phyloP scores from a whole-genome alignment of 2,888 invertebrate species.

The Agapetus fuscipes region DNA sequence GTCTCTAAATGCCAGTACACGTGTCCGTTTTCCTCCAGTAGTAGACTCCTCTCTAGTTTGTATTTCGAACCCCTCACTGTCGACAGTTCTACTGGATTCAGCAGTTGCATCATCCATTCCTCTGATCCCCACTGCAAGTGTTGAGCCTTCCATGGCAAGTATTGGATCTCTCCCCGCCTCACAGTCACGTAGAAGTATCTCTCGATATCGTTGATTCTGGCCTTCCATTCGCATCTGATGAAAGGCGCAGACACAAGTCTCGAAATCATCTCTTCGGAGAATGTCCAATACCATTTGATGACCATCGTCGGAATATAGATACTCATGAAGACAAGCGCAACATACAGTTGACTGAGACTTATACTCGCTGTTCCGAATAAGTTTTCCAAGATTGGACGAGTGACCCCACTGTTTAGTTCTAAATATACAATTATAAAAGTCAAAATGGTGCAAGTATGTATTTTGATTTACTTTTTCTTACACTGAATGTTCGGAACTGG shows the following conservation, averaged over 20 bases:
- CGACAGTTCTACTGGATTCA: constrained; percentile 1
- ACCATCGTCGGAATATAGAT: constrained; percentile 10
- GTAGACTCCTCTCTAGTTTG: too few species aligned
- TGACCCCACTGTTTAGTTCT: constrained; percentile 9
- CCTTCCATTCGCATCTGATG: constrained; percentile 6
- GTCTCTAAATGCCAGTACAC: too few species aligned
- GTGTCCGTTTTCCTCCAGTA: too few species aligned
- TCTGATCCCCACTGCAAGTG: constrained; percentile 7
- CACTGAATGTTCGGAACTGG: too few species aligned
- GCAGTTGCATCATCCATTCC: constrained; percentile 5
- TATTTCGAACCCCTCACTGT: constrained; percentile 5
- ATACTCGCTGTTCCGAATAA: constrained; percentile 5
- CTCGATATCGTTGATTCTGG: background rate
- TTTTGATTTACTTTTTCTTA: too few species aligned
- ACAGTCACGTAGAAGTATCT: constrained; percentile 2
- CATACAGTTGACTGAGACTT: constrained; percentile 5
- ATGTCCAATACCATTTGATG: constrained; percentile 11
- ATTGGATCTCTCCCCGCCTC: constrained; percentile 6
- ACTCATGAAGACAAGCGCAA: constrained; percentile 8
- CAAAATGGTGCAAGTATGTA: too few species aligned
- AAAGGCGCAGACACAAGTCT: constrained; percentile 4
- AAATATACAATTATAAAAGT: too few species aligned
- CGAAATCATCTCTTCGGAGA: constrained; percentile 3
- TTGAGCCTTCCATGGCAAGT: too few species aligned
- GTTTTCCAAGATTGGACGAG: constrained; percentile 1